These are phyloP conservation scores for Pangasianodon hypophthalmus DNA, from an alignment of 2,113 vertebrate species.

Conservation along the genomic window DNA sequence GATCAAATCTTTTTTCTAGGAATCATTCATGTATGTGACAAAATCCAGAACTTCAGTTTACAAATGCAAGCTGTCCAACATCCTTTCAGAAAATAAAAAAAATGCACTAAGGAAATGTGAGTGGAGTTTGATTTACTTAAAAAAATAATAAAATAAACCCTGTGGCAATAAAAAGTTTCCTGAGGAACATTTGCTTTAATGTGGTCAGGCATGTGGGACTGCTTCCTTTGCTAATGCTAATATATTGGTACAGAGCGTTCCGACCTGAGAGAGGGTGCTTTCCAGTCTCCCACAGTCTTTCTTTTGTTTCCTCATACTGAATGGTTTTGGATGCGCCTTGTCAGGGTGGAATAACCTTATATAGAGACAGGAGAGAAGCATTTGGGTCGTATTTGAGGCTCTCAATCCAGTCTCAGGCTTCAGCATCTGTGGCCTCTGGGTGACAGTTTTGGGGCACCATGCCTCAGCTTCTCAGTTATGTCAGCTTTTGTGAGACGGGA, in stretches of 20 bases:
- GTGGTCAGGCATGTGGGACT: constrained; percentile 43
- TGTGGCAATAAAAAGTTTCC: not conserved
- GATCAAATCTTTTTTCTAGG: not conserved
- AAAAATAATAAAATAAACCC: constrained; percentile 4
- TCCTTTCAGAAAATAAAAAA: not conserved
- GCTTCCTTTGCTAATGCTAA: constrained; percentile 47
- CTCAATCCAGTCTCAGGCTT: constrained; percentile 16
- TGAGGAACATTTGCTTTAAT: constrained; percentile 25
- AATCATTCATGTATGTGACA: not conserved
- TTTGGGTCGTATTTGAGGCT: constrained; percentile 23
- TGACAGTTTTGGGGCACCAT: constrained; percentile 63
- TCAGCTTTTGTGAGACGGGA: constrained; percentile 55
- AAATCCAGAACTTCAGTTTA: not conserved
- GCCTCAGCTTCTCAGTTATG: constrained; percentile 47
- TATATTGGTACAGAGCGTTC: constrained; percentile 46
- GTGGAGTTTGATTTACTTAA: not conserved
- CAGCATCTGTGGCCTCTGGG: constrained; percentile 27
- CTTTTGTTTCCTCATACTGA: constrained; percentile 65
- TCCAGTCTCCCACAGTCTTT: constrained; percentile 53
- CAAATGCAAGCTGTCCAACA: not conserved
- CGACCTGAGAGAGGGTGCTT: constrained; percentile 48
- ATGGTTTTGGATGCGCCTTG: constrained; percentile 62
- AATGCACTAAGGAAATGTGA: constrained; percentile 1
- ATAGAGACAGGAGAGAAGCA: constrained; percentile 54
- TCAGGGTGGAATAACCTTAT: constrained; percentile 63